phyloP scores from a whole-genome alignment of 30 jellyfish, hydroid and myxozoan genomes.

The Turritopsis dohrnii region DNA sequence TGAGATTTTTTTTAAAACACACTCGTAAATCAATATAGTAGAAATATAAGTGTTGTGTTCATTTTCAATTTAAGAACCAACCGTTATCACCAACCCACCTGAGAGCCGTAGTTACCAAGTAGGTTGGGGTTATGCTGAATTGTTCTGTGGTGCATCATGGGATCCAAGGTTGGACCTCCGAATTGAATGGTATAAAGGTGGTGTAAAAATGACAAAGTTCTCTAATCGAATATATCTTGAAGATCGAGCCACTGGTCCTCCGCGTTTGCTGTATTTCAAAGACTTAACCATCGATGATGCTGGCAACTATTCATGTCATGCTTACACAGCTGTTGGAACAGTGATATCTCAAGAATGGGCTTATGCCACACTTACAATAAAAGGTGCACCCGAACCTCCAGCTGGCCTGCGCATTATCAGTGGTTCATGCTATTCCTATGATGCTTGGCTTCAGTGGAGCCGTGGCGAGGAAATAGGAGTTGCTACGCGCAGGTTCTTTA shows the following conservation, averaged over 20 bases:
- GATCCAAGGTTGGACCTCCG: conserved; percentile 74
- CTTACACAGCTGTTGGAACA: conserved; percentile 57
- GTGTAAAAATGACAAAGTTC: conserved; percentile 63
- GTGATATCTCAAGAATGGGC: conserved; percentile 45
- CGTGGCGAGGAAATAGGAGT: conserved; percentile 22
- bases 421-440: conserved; percentile 31
- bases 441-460: background rate
- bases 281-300: conserved; percentile 62
- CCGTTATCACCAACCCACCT: conserved; percentile 43
- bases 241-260: conserved; percentile 83
- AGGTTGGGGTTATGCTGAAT: conserved; percentile 38
- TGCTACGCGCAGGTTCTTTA: background rate
- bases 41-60: background rate
- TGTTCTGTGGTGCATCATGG: conserved; percentile 78
- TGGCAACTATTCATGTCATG: conserved; percentile 85
- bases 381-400: conserved; percentile 83
- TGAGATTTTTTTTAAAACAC: too few relatives aligned
- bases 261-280: conserved; percentile 56
- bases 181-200: conserved; percentile 91
- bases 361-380: conserved; percentile 12
- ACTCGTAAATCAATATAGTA: too few relatives aligned
- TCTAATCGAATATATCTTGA: conserved; percentile 71
- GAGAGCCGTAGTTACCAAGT: conserved; percentile 30
- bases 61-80: conserved; percentile 32
- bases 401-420: conserved; percentile 22